Evolutionary conservation across 2,113 vertebrate genomes (phyloP).

Genomic region (Picathartes gymnocephalus): DNA sequence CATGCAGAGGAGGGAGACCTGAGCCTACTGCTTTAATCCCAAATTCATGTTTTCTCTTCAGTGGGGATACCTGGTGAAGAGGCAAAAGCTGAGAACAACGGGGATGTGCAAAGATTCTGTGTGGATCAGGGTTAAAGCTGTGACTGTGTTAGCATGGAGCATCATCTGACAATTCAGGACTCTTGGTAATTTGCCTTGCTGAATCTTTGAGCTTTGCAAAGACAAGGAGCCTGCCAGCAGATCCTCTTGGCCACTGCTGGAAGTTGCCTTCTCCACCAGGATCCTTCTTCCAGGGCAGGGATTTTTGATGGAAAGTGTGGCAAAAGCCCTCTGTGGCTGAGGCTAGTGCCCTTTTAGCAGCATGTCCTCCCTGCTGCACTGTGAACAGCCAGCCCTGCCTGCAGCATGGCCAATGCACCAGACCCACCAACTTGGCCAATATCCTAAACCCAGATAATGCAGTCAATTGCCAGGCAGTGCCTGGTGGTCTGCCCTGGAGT

Average conservation of each 20-base stretch:
- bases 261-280: neutral
- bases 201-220: neutral
- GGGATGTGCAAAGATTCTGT: neutral
- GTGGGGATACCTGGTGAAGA: neutral
- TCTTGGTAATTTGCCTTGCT: neutral
- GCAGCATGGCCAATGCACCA: neutral
- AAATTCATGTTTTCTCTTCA: neutral
- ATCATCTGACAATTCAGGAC: neutral
- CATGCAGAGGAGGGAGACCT: neutral
- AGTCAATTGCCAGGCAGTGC: neutral
- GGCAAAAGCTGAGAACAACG: neutral
- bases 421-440: neutral
- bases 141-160: neutral
- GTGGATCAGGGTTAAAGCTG: neutral
- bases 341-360: neutral
- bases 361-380: neutral
- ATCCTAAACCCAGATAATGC: neutral
- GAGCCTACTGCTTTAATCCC: neutral
- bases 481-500: neutral
- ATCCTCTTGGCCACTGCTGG: neutral
- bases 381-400: neutral
- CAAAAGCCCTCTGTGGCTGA: neutral
- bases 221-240: neutral
- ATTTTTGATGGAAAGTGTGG: neutral
- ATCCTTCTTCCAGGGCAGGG: neutral